Evolutionary conservation across 2,888 invertebrate genomes (phyloP).

Genomic region (Heterodera filipjevi): DNA sequence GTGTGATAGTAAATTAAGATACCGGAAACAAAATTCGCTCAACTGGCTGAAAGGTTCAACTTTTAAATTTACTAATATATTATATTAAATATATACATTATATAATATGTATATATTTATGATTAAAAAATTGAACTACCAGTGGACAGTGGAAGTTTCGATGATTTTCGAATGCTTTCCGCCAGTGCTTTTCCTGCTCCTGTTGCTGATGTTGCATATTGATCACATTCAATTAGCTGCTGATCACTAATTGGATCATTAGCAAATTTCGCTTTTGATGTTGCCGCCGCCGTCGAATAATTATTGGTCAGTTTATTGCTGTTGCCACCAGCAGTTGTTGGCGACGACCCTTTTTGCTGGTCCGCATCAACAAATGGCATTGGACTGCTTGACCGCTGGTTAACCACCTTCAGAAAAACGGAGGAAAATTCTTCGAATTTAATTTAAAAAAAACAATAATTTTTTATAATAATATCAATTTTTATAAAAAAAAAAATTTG

Average conservation of each 20-base stretch:
- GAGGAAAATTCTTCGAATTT: neutral
- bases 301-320: constrained; percentile 30
- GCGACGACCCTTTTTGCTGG: constrained; percentile 2
- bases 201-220: neutral
- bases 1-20: too few species aligned
- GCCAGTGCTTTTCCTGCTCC: neutral
- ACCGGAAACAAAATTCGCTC: too few species aligned
- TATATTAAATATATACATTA: neutral
- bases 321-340: too few species aligned
- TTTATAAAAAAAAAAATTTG: too few species aligned
- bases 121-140: too few species aligned
- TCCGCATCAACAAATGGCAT: constrained; percentile 38
- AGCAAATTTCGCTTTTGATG: neutral
- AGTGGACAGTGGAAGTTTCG: constrained; percentile 44
- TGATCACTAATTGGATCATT: neutral
- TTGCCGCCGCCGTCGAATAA: constrained; percentile 44
- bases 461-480: too few species aligned
- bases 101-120: neutral
- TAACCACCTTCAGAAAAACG: neutral
- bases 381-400: constrained; percentile 30
- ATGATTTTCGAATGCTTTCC: constrained; percentile 32
- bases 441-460: too few species aligned
- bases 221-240: neutral
- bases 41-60: too few species aligned
- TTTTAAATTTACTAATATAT: constrained; percentile 13